These are phyloP conservation scores for Caprella mutica DNA, from an alignment of 2,888 invertebrate species.

Conservation along the genomic window DNA sequence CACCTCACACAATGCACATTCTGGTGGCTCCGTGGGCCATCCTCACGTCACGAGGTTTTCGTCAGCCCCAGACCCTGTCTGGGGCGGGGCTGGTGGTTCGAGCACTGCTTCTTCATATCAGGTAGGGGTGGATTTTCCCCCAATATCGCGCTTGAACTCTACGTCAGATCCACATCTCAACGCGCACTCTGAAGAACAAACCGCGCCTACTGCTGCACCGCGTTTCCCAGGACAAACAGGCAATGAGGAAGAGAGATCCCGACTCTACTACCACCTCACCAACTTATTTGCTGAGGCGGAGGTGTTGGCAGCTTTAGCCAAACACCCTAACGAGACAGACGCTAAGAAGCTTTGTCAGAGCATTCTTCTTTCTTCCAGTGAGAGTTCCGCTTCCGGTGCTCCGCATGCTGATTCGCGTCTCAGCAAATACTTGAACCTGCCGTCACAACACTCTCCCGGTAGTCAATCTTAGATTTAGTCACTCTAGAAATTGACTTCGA, in stretches of 20 bases:
- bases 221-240: slow-evolving; percentile 31
- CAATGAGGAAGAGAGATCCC: slow-evolving; percentile 56
- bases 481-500: no score
- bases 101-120: slow-evolving; percentile 36
- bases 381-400: not conserved
- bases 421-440: no score
- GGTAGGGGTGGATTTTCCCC: slow-evolving; percentile 36
- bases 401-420: no score
- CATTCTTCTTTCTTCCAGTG: slow-evolving; percentile 46
- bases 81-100: slow-evolving; percentile 46
- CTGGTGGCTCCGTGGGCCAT: slow-evolving; percentile 27
- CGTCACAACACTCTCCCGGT: no score
- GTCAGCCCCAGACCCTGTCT: slow-evolving; percentile 54
- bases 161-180: slow-evolving; percentile 57
- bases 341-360: slow-evolving; percentile 80
- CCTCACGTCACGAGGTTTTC: slow-evolving; percentile 57
- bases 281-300: slow-evolving; percentile 82
- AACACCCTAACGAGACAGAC: slow-evolving; percentile 78
- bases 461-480: no score
- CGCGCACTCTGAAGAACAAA: slow-evolving; percentile 44
- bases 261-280: slow-evolving; percentile 76
- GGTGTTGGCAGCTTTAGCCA: slow-evolving; percentile 75
- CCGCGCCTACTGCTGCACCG: slow-evolving; percentile 35
- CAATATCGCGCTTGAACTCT: slow-evolving; percentile 45
- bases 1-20: not conserved